Conservation (phyloP, 23 tunicate species). For the Pegea sp. region DNA sequence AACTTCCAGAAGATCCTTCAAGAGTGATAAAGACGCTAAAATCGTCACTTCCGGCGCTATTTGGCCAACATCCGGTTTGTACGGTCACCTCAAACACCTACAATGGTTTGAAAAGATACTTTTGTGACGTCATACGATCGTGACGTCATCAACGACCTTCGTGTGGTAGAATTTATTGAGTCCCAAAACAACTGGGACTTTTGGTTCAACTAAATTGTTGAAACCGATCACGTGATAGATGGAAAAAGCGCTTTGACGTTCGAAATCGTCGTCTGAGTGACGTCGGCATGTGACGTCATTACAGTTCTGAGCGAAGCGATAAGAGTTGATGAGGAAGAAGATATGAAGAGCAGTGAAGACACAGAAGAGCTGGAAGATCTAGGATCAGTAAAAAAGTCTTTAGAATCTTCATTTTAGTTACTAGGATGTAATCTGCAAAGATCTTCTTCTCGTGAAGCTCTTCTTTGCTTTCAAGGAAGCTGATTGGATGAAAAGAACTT, state of each 20-base stretch:
- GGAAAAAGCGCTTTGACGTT: neutral
- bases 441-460: too few relatives aligned
- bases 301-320: too few relatives aligned
- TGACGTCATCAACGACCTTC: constrained; percentile 12
- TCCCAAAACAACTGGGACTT: constrained; percentile 22
- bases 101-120: neutral
- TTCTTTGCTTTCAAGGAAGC: too few relatives aligned
- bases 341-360: too few relatives aligned
- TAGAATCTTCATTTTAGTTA: too few relatives aligned
- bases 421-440: too few relatives aligned
- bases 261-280: too few relatives aligned
- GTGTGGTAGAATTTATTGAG: constrained; percentile 33
- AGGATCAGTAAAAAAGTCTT: too few relatives aligned
- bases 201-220: neutral
- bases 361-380: too few relatives aligned
- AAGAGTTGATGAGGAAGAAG: too few relatives aligned
- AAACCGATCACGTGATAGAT: neutral
- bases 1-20: neutral
- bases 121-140: too few relatives aligned
- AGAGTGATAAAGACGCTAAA: neutral
- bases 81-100: constrained; percentile 44
- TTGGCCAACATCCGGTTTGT: constrained; percentile 79
- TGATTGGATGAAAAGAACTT: constrained; percentile 17
- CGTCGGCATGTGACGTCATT: too few relatives aligned
- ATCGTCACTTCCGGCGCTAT: constrained; percentile 11